Conservation (phyloP, 2,113 vertebrate genomes). For the Apaloderma vittatum region DNA sequence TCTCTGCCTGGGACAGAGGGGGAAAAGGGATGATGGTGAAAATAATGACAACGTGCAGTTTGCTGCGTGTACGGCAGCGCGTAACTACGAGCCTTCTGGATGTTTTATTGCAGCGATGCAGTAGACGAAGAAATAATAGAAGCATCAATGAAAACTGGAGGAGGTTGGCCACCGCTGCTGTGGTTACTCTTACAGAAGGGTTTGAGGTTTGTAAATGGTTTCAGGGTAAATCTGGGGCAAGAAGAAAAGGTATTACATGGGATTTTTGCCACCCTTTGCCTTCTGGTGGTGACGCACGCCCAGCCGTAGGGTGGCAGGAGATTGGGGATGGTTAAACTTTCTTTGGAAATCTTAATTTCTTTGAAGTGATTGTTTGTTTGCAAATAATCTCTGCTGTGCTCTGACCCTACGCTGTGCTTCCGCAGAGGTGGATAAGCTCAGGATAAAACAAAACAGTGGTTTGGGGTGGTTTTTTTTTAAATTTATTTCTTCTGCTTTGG, state of each 20-base stretch:
- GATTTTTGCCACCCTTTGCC: not conserved
- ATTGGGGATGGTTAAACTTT: not conserved
- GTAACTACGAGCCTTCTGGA: not conserved
- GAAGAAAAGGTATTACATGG: not conserved
- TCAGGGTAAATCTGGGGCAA: not conserved
- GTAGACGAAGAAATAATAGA: not conserved
- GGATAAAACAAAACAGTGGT: not conserved
- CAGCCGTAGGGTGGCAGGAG: not conserved
- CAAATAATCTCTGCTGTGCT: not conserved
- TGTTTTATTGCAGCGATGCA: not conserved
- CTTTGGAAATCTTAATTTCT: not conserved
- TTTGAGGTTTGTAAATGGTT: not conserved
- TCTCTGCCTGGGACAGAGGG: not conserved
- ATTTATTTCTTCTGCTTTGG: not conserved
- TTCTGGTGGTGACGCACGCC: accelerated
- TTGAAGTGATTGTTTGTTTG: not conserved
- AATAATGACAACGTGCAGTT: not conserved
- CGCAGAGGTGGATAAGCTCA: not conserved
- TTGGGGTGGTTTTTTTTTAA: too few species aligned
- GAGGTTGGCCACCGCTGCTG: not conserved
- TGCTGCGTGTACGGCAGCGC: accelerated
- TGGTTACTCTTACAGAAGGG: not conserved
- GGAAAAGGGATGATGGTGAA: not conserved
- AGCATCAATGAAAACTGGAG: not conserved
- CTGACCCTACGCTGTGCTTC: accelerated